Conservation (phyloP, 2,888 invertebrate genomes). For the Ophion ventricosus region DNA sequence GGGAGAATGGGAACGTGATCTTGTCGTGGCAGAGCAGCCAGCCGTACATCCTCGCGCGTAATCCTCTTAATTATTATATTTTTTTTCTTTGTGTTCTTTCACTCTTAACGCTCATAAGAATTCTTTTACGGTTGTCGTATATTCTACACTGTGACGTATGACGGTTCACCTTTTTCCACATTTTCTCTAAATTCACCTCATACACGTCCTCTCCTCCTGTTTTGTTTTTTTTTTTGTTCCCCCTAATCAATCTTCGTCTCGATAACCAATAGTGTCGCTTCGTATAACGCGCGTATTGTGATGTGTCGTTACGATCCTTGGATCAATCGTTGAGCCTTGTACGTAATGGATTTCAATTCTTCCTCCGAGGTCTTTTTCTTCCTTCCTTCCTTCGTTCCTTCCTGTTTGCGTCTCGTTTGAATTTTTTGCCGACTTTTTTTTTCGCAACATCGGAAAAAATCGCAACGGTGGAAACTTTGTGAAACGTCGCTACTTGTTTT, state of each 20-base stretch:
- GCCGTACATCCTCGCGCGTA: background rate
- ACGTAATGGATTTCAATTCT: background rate
- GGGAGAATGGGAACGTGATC: background rate
- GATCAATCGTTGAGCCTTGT: no score
- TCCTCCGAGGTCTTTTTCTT: background rate
- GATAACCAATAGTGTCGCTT: background rate
- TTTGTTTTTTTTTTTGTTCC: background rate
- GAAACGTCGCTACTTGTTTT: no score
- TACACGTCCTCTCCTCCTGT: background rate
- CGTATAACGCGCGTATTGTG: background rate
- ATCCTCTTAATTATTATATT: slow-evolving; percentile 32
- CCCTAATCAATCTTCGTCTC: background rate
- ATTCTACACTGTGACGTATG: background rate
- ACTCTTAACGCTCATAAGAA: slow-evolving; percentile 33
- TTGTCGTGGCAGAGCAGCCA: background rate
- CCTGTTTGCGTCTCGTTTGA: background rate
- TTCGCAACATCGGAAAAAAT: no score
- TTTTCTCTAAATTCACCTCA: background rate
- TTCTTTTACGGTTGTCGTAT: background rate
- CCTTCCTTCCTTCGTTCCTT: background rate
- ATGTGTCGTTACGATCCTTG: background rate
- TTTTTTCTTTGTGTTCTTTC: slow-evolving; percentile 59
- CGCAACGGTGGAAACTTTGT: no score
- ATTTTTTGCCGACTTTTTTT: background rate
- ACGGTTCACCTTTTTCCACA: background rate